Conservation (phyloP, 2,113 vertebrate genomes). For the Paradoxurus hermaphroditus region DNA sequence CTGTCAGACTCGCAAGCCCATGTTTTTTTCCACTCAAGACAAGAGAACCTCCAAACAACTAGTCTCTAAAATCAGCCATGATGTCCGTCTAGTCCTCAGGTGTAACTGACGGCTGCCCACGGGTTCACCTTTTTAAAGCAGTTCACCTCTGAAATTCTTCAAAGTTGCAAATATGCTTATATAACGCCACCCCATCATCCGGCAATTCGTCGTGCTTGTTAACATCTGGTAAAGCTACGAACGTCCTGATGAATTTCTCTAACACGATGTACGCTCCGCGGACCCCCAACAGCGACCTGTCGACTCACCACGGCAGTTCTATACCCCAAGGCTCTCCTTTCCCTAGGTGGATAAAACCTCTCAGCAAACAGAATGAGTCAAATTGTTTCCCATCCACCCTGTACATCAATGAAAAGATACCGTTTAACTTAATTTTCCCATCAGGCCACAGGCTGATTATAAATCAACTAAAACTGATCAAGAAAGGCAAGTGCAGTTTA, state of each 20-base stretch:
- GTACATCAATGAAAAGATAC: neutral
- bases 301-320: neutral
- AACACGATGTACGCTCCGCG: neutral
- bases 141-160: conserved; percentile 22
- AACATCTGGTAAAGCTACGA: neutral
- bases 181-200: neutral
- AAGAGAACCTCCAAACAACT: neutral
- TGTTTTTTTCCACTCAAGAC: neutral
- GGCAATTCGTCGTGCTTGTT: neutral
- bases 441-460: neutral
- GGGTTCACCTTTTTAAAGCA: neutral
- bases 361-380: neutral
- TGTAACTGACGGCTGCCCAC: neutral
- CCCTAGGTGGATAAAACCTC: neutral
- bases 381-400: neutral
- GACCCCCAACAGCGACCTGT: neutral
- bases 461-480: conserved; percentile 23
- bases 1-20: neutral
- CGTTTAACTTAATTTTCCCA: conserved; percentile 27
- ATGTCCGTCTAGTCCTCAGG: neutral
- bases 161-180: neutral
- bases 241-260: neutral
- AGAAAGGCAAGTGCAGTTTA: neutral
- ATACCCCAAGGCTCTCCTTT: neutral
- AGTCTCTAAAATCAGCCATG: neutral